These are phyloP conservation scores for Lithophane ornitopus DNA, from an alignment of 2,888 invertebrate species.

Conservation along the genomic window DNA sequence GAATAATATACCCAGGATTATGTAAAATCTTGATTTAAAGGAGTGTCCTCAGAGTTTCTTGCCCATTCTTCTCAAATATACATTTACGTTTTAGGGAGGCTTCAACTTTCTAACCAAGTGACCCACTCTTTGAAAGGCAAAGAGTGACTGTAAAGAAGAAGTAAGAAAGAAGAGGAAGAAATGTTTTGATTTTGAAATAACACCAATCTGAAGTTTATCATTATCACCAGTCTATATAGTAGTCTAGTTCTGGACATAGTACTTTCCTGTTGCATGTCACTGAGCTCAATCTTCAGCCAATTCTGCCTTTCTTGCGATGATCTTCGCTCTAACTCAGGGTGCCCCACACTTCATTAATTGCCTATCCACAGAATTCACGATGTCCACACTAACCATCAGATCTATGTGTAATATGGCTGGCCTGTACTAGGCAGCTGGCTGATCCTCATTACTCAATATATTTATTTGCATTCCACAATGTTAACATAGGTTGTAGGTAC, in stretches of 20 bases:
- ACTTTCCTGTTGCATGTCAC: not conserved
- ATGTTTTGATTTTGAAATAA: not conserved
- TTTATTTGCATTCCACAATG: too few relatives aligned
- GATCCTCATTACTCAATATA: too few relatives aligned
- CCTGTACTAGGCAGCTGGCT: not conserved
- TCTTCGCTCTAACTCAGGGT: not conserved
- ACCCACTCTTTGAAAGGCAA: not conserved
- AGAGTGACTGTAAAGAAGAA: not conserved
- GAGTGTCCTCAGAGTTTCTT: not conserved
- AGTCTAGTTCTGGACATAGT: too few relatives aligned
- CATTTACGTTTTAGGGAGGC: not conserved
- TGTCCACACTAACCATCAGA: not conserved
- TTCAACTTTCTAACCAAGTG: not conserved
- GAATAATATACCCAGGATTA: not conserved
- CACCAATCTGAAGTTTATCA: not conserved
- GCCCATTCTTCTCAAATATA: not conserved
- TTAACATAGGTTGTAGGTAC: too few relatives aligned
- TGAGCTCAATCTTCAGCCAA: not conserved
- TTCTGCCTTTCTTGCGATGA: not conserved
- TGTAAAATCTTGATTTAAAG: not conserved
- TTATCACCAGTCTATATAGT: not conserved
- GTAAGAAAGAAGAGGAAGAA: too few relatives aligned
- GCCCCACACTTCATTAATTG: not conserved
- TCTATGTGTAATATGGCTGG: not conserved
- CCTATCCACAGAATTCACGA: not conserved